Percentiles rank a stretch among this genome's conserved stretches.
Evolutionary conservation across 1,140 invertebrate species (phyloP).

Genomic region (Drosophila kepulauana): DNA sequence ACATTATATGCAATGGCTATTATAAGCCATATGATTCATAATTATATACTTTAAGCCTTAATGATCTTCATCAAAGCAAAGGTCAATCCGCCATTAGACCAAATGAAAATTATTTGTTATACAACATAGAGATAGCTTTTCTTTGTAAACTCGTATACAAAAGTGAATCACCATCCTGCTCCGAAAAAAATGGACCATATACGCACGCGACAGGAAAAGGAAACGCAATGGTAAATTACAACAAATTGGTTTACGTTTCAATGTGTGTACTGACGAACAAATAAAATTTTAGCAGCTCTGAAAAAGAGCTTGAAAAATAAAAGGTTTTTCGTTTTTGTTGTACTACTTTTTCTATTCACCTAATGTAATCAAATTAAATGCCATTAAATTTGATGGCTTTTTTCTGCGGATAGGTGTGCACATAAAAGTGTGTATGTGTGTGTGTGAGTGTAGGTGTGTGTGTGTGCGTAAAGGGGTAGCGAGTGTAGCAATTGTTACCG

Average conservation of each 20-base stretch:
- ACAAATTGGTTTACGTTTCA: slow-evolving; percentile 61
- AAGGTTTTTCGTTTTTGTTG: slow-evolving; percentile 34
- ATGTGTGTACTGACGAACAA: slow-evolving; percentile 16
- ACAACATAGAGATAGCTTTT: not conserved
- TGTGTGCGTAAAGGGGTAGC: slow-evolving; percentile 42
- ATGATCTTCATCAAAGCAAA: not conserved
- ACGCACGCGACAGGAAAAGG: slow-evolving; percentile 30
- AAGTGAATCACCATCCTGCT: not conserved
- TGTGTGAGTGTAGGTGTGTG: slow-evolving; percentile 25
- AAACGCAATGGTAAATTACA: slow-evolving; percentile 58
- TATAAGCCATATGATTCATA: too few relatives aligned
- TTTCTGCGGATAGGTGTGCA: not conserved
- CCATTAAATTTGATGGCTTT: slow-evolving; percentile 69
- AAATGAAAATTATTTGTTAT: not conserved
- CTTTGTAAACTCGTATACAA: not conserved
- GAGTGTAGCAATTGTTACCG: slow-evolving; percentile 25
- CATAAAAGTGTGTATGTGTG: too few relatives aligned
- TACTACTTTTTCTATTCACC: slow-evolving; percentile 53
- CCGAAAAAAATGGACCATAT: slow-evolving; percentile 8
- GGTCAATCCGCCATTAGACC: not conserved
- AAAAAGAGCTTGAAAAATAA: slow-evolving; percentile 1
- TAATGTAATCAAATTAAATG: slow-evolving; percentile 78
- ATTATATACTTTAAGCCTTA: not conserved
- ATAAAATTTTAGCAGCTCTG: slow-evolving; percentile 28
- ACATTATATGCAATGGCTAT: too few relatives aligned